Conservation (phyloP, 2,888 invertebrate genomes). For the Mantis religiosa region DNA sequence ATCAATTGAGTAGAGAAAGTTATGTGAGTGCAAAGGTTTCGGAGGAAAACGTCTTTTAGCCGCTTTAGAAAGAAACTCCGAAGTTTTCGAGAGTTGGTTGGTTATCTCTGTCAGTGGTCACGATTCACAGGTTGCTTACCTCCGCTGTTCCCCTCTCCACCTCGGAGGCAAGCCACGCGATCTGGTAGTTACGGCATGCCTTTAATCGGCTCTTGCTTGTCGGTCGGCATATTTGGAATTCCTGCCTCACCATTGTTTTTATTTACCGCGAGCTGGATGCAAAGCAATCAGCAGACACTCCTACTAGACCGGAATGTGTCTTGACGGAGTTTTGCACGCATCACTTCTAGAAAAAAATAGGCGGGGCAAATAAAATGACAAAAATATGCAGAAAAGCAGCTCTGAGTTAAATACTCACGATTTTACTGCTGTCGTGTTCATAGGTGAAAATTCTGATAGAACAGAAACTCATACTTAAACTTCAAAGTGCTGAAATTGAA, state of each 20-base stretch:
- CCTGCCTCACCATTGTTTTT: not conserved
- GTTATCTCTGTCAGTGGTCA: not conserved
- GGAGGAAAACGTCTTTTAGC: too few species aligned
- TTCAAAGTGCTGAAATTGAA: too few species aligned
- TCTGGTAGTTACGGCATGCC: not conserved
- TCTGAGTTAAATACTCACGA: too few species aligned
- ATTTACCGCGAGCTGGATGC: not conserved
- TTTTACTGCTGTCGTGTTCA: too few species aligned
- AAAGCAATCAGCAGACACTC: not conserved
- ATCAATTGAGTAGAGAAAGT: too few species aligned
- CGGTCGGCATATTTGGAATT: not conserved
- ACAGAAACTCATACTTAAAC: too few species aligned
- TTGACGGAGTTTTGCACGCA: not conserved
- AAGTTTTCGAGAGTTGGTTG: not conserved
- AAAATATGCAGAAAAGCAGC: too few species aligned
- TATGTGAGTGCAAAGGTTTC: too few species aligned
- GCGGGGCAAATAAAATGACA: too few species aligned
- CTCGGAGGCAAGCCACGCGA: not conserved
- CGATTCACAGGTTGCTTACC: not conserved
- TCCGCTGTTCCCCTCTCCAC: not conserved
- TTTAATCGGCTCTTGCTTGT: not conserved
- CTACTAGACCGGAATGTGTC: not conserved
- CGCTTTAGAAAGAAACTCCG: not conserved
- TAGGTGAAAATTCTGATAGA: too few species aligned
- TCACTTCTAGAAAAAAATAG: not conserved